Conservation (phyloP, 2,113 vertebrate genomes). For the Chaetorhynchus papuensis region DNA sequence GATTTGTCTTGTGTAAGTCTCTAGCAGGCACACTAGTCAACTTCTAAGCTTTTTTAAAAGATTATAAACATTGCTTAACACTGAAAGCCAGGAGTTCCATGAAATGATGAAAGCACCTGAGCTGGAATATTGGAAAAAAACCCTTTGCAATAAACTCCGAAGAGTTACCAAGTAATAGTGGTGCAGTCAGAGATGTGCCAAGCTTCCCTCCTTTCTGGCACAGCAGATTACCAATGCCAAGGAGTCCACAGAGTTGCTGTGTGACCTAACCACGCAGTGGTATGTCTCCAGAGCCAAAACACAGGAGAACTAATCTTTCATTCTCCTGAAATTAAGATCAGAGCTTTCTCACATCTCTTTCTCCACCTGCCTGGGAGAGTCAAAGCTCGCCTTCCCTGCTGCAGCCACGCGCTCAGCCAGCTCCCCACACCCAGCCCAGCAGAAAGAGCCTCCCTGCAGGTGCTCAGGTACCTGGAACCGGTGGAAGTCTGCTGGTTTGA, state of each 20-base stretch:
- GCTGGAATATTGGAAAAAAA: neutral
- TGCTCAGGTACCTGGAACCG: constrained; percentile 87
- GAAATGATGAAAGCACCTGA: neutral
- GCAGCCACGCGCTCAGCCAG: neutral
- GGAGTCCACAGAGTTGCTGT: neutral
- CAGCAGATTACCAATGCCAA: neutral
- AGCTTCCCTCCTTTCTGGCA: neutral
- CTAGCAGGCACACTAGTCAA: neutral
- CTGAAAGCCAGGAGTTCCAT: neutral
- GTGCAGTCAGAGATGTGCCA: neutral
- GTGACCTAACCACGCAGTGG: neutral
- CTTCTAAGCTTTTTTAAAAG: neutral
- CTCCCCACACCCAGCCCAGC: neutral
- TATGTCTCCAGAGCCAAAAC: neutral
- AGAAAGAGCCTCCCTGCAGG: neutral
- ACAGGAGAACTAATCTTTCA: neutral
- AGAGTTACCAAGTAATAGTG: neutral
- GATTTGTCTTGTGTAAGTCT: neutral
- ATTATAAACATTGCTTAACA: neutral
- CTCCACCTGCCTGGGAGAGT: neutral
- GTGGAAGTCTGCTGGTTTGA: constrained; percentile 92
- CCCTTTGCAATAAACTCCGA: neutral
- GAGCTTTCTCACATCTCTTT: neutral
- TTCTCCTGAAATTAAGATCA: neutral
- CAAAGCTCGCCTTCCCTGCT: neutral